Base-by-base conservation (phyloP, 2,888 invertebrate genomes). In the Melanostoma mellinum region DNA sequence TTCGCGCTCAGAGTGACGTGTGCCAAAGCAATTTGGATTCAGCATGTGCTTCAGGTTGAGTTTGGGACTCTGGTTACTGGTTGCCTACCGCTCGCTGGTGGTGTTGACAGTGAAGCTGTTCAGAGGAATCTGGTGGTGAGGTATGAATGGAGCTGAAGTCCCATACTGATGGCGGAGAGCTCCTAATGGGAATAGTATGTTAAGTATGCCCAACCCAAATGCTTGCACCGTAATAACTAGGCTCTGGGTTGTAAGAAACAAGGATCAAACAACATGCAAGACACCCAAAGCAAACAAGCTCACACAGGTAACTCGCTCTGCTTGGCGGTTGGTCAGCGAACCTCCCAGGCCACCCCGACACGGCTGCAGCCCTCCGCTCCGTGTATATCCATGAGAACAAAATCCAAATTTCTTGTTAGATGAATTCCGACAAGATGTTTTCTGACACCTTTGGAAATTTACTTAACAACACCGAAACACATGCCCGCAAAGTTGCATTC, bases 391-490 rank as follows among this genome's bases (percentile, higher is more conserved):
- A 79, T 84, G 74, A 79, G 84, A 84, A 84, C 89, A 90, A 91
- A 91, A 91, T 91, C 88, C 91, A 89, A 91, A 91, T 91, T 91
- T 90, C 91, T 91, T 91, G 91, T 91, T 91, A 91, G 90, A 91
- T 91, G 91, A 90, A 90, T 91, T 90, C 90, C 90, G 90, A 91
- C 91, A 91, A 91, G 90, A 91, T 91, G 90, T 91, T 91, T 90
- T 89, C 91, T 91, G 91, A 91, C 90, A 91, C 90, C 90, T 90
- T 89, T 88, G 88, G 88, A 89, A 89, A 89, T 86, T 87, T 87
- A 86, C 86, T 86, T 86, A 86, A 82, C 86, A 86, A 67, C 79
- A 74, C 71, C 75, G 77, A 73, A 73, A 79, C 79, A 74, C 79
- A 78, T 85, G 80, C 80, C 80, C 80, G 85, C 85, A 78, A 80